Base-by-base conservation (phyloP, 2,888 invertebrate species). In the Hydriomena furcata region DNA sequence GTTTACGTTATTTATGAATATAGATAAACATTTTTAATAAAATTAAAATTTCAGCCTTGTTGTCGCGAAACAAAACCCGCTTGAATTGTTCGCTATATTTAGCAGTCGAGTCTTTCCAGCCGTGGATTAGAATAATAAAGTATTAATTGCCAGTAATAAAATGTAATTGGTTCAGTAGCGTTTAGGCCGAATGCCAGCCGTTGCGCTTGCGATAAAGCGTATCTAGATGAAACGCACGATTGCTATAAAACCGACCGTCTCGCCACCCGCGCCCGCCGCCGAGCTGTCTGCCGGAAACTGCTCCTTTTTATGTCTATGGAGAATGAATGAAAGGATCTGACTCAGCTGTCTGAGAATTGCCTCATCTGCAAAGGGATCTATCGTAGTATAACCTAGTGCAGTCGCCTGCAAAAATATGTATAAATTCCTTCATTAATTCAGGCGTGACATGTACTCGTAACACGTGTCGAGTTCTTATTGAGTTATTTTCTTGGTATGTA, bases 281-380 rank as follows among this genome's bases (percentile, higher is more conserved):
- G 73, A 56, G 75, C 81, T 57, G 84, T 84, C 86, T 86, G 79
- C 80, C 82, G 77, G 79, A 66, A 66, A 79, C 78, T 78, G 74
- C 76, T 64, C 58, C 62, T 65, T 66, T 58, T 65, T 51, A 48
- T 66, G 65, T 71, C 59, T 66, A 71, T 67, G 63, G 63, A 61
- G 65, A 74, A 46, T 24, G 13, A 36, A 32, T 34, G 11, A 40
- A 31, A 28, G 27, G 12, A 25, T 8, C 13, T 44, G 24, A 25
- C 28, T 40, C 20, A 24, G 35, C 28, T 36, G 23, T 23, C 20
- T 35, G 36, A 23, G 1, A n/a, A 31, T 24, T 13, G 13, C 8
- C 23, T n/a, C 3, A 13, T 24, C 10, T 23, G 17, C 17, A 4
- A 17, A 17, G 17, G 4, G 17, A 17, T 17, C 2, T 17, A 17